Evolutionary conservation across 1,140 invertebrate species (phyloP).

Genomic region (Andricus grossulariae): DNA sequence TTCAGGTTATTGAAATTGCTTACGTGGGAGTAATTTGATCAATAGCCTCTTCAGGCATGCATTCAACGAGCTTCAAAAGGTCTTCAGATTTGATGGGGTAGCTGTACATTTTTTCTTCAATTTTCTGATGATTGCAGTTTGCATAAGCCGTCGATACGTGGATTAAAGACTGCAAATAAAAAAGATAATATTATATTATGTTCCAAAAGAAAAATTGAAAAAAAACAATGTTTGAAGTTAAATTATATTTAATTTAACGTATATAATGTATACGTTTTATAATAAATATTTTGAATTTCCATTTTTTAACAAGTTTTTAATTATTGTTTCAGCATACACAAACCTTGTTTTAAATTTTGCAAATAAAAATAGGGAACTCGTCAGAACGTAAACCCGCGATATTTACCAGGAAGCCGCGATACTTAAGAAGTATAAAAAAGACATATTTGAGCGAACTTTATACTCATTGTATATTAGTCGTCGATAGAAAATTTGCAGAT

Average conservation of each 20-base stretch:
- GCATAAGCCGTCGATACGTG: constrained; percentile 85
- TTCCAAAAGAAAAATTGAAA: constrained; percentile 29
- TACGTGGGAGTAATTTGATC: constrained; percentile 77
- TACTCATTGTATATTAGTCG: constrained; percentile 30
- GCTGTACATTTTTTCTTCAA: constrained; percentile 83
- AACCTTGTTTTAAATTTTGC: neutral
- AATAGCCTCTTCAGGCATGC: constrained; percentile 76
- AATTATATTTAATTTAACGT: neutral
- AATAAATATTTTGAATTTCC: neutral
- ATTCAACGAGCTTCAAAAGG: constrained; percentile 75
- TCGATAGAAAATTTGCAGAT: constrained; percentile 32
- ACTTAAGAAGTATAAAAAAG: constrained; percentile 7
- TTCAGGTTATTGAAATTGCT: constrained; percentile 40
- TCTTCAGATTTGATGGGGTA: constrained; percentile 81
- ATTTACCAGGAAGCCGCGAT: constrained; percentile 42
- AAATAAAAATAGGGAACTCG: neutral
- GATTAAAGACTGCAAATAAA: constrained; percentile 76
- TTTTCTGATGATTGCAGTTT: constrained; percentile 78
- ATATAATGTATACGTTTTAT: no score
- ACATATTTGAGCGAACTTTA: constrained; percentile 34
- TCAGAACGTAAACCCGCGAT: constrained; percentile 32
- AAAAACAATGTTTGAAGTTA: neutral
- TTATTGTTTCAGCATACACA: neutral
- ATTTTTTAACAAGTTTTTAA: neutral
- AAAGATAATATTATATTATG: constrained; percentile 5